These are phyloP conservation scores for Cerastoderma edule DNA, from an alignment of 2,888 invertebrate genomes.

Conservation along the genomic window DNA sequence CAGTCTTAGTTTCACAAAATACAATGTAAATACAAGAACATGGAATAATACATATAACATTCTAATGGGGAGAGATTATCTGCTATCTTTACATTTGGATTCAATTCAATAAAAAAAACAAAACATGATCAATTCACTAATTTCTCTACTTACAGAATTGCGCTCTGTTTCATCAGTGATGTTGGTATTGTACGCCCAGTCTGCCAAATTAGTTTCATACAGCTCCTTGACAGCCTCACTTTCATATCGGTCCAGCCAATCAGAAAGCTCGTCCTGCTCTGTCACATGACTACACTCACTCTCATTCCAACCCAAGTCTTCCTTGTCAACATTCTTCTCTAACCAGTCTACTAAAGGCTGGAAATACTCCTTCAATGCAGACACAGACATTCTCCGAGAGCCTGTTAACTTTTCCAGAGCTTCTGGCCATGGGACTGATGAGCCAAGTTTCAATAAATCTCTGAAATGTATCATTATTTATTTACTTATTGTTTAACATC, in stretches of 20 bases:
- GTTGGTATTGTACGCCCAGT: slow-evolving; percentile 78
- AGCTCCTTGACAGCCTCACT: slow-evolving; percentile 51
- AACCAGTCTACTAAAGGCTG: slow-evolving; percentile 92
- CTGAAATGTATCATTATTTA: too few species aligned
- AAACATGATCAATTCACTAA: too few species aligned
- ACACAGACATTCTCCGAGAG: slow-evolving; percentile 88
- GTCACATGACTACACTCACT: slow-evolving; percentile 44
- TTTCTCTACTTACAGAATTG: slow-evolving; percentile 8
- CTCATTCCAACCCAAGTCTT: slow-evolving; percentile 57
- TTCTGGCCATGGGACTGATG: slow-evolving; percentile 87
- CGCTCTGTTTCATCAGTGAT: slow-evolving; percentile 73
- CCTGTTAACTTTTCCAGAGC: slow-evolving; percentile 92
- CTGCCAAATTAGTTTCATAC: slow-evolving; percentile 50
- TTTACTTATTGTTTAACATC: too few species aligned
- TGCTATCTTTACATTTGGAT: too few species aligned
- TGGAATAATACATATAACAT: too few species aligned
- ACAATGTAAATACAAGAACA: too few species aligned
- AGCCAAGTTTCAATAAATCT: slow-evolving; percentile 84
- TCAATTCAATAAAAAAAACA: too few species aligned
- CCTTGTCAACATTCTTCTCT: slow-evolving; percentile 84
- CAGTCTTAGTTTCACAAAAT: too few species aligned
- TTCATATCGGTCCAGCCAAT: slow-evolving; percentile 69
- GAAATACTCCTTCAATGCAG: slow-evolving; percentile 92
- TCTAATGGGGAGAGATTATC: too few species aligned
- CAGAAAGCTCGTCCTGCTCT: slow-evolving; percentile 52